A percentile compares a stretch with the other conserved stretches of the same genome.
phyloP scores from a whole-genome alignment of 2,888 invertebrate genomes.

The Lepidocyrtinus sp. region DNA sequence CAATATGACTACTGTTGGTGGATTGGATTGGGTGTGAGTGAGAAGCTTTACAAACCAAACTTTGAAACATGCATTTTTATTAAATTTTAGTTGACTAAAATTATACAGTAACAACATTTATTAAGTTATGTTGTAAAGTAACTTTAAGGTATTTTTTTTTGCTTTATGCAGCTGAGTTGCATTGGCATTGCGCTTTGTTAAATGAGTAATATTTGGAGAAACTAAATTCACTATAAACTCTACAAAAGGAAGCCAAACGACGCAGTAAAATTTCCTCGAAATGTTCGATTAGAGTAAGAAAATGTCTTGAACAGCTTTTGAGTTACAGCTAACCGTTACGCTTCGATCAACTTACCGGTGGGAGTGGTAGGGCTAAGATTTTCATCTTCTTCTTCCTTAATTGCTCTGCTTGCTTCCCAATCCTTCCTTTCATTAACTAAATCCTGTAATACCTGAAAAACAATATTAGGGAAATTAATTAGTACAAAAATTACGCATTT shows the following conservation, averaged over 20 bases:
- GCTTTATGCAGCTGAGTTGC: neutral
- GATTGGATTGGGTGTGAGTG: neutral
- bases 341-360: slow-evolving; percentile 61
- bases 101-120: no score
- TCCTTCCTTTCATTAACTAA: slow-evolving; percentile 68
- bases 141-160: no score
- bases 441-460: slow-evolving; percentile 63
- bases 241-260: neutral
- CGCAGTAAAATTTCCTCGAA: neutral
- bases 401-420: slow-evolving; percentile 68
- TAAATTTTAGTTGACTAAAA: slow-evolving; percentile 2
- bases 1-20: neutral
- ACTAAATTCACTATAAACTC: neutral
- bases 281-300: no score
- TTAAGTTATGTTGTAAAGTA: no score
- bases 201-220: neutral
- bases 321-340: slow-evolving; percentile 17
- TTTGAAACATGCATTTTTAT: neutral
- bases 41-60: neutral
- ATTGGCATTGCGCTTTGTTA: neutral
- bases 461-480: no score
- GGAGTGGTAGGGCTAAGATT: slow-evolving; percentile 64
- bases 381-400: slow-evolving; percentile 69
- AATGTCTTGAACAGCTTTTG: no score
- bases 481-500: no score